These are phyloP conservation scores for Apostichopus californicus DNA, from an alignment of 35 echinoderm and acorn worm genomes.

Conservation along the genomic window DNA sequence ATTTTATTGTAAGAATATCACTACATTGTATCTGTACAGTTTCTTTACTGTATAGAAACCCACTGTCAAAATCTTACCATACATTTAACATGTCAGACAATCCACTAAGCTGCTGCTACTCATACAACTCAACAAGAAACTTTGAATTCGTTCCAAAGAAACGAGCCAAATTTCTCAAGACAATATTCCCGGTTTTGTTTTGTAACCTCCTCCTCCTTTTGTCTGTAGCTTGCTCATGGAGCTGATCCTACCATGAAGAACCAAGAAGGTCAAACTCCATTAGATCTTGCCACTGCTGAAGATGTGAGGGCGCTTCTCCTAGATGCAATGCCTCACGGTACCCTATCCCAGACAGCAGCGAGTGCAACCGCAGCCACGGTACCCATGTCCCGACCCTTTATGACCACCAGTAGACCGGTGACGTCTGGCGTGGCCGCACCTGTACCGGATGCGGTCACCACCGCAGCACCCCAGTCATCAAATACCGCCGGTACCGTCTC, in stretches of 20 bases:
- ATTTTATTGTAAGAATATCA: too few species aligned
- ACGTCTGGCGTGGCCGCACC: constrained; percentile 49
- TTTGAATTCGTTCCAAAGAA: too few species aligned
- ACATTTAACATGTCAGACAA: too few species aligned
- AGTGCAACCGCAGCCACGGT: constrained; percentile 21
- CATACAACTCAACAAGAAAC: too few species aligned
- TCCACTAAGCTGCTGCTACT: too few species aligned
- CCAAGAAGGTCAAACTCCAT: constrained; percentile 95
- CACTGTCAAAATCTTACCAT: too few species aligned
- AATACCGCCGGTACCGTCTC: background rate
- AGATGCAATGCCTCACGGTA: constrained; percentile 87
- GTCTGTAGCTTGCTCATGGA: constrained; percentile 92
- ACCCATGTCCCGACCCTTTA: constrained; percentile 54
- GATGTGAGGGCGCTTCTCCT: constrained; percentile 88
- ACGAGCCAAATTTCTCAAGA: too few species aligned
- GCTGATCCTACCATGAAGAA: constrained; percentile 99
- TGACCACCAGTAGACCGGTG: constrained; percentile 46
- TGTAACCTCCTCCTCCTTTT: background rate
- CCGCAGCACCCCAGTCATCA: constrained; percentile 2
- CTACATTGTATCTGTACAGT: too few species aligned
- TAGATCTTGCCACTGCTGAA: constrained; percentile 92
- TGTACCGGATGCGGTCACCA: background rate
- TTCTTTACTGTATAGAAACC: too few species aligned
- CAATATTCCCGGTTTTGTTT: too few species aligned
- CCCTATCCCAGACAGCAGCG: constrained; percentile 27